These are phyloP conservation scores for Hepsetus odoe DNA, from an alignment of 2,113 vertebrate genomes.

Conservation along the genomic window DNA sequence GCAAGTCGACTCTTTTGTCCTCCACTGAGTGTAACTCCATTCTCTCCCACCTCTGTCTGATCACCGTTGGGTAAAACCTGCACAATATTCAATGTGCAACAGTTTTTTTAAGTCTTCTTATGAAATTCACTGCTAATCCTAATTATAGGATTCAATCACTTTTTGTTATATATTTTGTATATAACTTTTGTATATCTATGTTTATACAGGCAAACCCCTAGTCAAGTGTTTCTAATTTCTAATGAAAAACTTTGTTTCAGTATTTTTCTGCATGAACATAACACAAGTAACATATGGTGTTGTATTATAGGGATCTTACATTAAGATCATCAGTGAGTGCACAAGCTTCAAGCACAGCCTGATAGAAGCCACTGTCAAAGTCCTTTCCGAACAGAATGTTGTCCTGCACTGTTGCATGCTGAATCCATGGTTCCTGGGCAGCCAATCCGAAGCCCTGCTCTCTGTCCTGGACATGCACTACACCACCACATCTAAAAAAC, in stretches of 20 bases:
- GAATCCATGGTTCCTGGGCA: constrained; percentile 95
- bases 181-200: too few species aligned
- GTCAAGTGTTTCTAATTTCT: too few species aligned
- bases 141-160: too few species aligned
- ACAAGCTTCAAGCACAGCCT: constrained; percentile 87
- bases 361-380: constrained; percentile 82
- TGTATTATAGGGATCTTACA: constrained; percentile 67
- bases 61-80: constrained; percentile 92
- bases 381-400: constrained; percentile 92
- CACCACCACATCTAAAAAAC: constrained; percentile 78
- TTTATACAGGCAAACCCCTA: too few species aligned
- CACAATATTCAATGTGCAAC: background rate
- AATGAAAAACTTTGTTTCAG: too few species aligned
- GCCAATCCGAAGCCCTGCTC: constrained; percentile 87
- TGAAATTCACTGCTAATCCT: background rate
- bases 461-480: constrained; percentile 78
- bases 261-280: background rate
- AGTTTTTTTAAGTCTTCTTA: background rate
- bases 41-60: constrained; percentile 94
- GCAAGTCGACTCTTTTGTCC: constrained; percentile 94
- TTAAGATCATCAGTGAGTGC: constrained; percentile 88
- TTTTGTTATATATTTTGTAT: too few species aligned
- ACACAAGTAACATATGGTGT: accelerated
- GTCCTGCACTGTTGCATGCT: constrained; percentile 89
- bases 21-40: constrained; percentile 92